These are phyloP conservation scores for Bothrops alternatus DNA, from an alignment of 2,797 vertebrate genomes.

Conservation along the genomic window DNA sequence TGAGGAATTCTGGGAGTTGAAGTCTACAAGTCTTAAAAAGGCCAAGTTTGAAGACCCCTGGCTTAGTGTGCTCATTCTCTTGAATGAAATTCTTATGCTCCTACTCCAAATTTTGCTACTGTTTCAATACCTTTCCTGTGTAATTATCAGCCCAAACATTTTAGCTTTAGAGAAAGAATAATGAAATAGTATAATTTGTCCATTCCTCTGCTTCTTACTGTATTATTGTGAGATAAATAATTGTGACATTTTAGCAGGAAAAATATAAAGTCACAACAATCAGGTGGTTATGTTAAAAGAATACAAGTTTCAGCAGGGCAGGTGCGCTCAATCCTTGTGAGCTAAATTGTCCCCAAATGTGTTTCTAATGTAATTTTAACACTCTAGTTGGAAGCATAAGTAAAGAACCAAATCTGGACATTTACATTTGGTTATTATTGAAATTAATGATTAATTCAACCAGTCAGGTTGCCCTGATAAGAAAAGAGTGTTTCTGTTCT, in stretches of 20 bases:
- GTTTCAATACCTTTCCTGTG: neutral
- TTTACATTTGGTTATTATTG: neutral
- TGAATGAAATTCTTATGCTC: neutral
- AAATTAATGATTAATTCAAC: neutral
- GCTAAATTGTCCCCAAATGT: neutral
- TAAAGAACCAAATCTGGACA: neutral
- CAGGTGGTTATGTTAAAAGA: neutral
- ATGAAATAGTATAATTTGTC: neutral
- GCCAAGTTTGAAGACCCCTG: no score
- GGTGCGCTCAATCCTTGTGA: neutral
- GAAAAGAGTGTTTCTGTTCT: neutral
- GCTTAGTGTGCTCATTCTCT: neutral
- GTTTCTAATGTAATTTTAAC: neutral
- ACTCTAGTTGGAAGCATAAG: neutral
- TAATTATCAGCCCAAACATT: neutral
- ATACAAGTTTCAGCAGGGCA: neutral
- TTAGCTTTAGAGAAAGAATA: neutral
- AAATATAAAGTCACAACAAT: neutral
- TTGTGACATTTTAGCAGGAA: neutral
- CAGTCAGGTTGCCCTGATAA: neutral
- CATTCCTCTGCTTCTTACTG: neutral
- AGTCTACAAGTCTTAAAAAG: no score
- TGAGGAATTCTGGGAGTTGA: no score
- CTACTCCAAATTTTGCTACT: neutral
- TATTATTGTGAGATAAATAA: neutral